Percentiles rank a stretch among this genome's conserved stretches.
Evolutionary conservation across 2,888 invertebrate species (phyloP).

Genomic region (Camponotus fellah): DNA sequence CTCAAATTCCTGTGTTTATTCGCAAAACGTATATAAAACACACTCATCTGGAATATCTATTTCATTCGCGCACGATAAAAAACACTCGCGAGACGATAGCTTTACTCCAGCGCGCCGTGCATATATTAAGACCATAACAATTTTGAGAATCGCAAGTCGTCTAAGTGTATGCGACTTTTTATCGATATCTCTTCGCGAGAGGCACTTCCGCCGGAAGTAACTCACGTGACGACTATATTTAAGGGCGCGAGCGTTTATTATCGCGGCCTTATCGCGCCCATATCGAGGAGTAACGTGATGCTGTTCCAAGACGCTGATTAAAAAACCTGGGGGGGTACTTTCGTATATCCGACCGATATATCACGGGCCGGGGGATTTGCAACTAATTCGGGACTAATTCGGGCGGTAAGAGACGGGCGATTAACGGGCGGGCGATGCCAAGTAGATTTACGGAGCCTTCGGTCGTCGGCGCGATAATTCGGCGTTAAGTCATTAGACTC

Average conservation of each 20-base stretch:
- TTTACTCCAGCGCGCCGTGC: slow-evolving; percentile 1
- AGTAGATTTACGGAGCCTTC: slow-evolving; percentile 71
- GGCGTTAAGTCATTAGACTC: slow-evolving; percentile 75
- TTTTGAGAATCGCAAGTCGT: slow-evolving; percentile 42
- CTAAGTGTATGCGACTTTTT: slow-evolving; percentile 3
- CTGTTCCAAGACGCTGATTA: slow-evolving; percentile 24
- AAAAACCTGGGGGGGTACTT: slow-evolving; percentile 32
- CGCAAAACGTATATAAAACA: slow-evolving; percentile 35
- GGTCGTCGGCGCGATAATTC: slow-evolving; percentile 72
- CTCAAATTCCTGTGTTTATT: not conserved
- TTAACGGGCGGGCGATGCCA: slow-evolving; percentile 59
- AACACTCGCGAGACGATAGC: slow-evolving; percentile 35
- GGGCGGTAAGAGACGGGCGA: slow-evolving; percentile 67
- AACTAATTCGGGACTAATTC: slow-evolving; percentile 71
- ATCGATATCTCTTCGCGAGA: slow-evolving; percentile 26
- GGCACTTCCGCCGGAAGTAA: slow-evolving; percentile 16
- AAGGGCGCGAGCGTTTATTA: slow-evolving; percentile 20
- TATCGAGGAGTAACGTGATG: slow-evolving; percentile 32
- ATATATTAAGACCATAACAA: slow-evolving; percentile 27
- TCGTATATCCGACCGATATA: not conserved
- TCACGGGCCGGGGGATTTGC: not conserved
- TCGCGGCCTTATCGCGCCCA: slow-evolving; percentile 6
- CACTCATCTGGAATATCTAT: slow-evolving; percentile 32
- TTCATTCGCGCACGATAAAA: slow-evolving; percentile 52
- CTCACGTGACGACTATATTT: slow-evolving; percentile 53